phyloP scores from a whole-genome alignment of 2,888 invertebrate genomes.

The Melanchra persicariae region DNA sequence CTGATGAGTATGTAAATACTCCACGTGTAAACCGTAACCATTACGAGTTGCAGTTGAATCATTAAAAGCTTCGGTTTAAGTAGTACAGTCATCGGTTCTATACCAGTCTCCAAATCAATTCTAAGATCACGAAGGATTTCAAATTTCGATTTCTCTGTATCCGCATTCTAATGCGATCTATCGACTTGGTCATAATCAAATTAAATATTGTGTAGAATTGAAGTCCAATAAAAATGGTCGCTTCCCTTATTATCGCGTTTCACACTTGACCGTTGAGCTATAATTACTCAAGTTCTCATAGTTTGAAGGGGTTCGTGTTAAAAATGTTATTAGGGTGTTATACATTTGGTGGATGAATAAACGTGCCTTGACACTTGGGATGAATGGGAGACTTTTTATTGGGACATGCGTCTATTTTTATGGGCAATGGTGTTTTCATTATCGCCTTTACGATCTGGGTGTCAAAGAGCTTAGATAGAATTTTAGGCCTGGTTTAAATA shows the following conservation, averaged over 20 bases:
- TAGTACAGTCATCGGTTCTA: background rate
- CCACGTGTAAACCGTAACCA: slow-evolving; percentile 5
- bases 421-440: slow-evolving; percentile 56
- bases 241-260: slow-evolving; percentile 84
- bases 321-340: slow-evolving; percentile 68
- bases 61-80: background rate
- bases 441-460: slow-evolving; percentile 44
- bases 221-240: slow-evolving; percentile 75
- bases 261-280: slow-evolving; percentile 79
- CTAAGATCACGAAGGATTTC: background rate
- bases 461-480: slow-evolving; percentile 2
- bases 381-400: slow-evolving; percentile 56
- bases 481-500: background rate
- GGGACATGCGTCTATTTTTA: slow-evolving; percentile 46
- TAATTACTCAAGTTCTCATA: slow-evolving; percentile 88
- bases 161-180: slow-evolving; percentile 52
- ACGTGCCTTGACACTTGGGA: slow-evolving; percentile 54
- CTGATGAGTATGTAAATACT: background rate
- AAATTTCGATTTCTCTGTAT: slow-evolving; percentile 26
- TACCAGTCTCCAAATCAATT: background rate
- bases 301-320: slow-evolving; percentile 59
- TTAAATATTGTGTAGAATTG: slow-evolving; percentile 70
- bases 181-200: slow-evolving; percentile 79
- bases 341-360: slow-evolving; percentile 56
- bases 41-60: background rate